phyloP scores from a whole-genome alignment of 2,113 vertebrate genomes.

The Narcine bancroftii region DNA sequence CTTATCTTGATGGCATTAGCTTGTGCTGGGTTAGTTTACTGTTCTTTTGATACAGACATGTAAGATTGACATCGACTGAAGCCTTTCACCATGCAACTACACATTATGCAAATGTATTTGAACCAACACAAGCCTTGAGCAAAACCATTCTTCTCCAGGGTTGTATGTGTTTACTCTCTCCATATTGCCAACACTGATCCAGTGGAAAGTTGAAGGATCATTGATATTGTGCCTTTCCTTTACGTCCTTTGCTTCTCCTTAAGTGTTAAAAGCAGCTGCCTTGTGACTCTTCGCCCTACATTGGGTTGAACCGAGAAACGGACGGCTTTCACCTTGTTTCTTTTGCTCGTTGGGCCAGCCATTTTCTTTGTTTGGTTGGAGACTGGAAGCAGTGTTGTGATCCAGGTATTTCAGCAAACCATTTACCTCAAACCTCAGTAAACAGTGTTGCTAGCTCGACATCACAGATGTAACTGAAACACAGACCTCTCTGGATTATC shows the following conservation, averaged over 20 bases:
- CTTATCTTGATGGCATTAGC: background rate
- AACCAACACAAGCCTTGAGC: background rate
- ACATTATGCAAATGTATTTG: background rate
- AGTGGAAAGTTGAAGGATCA: conserved; percentile 27
- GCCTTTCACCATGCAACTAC: background rate
- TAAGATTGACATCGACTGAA: background rate
- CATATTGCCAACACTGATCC: background rate
- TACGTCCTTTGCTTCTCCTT: conserved; percentile 40
- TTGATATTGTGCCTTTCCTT: conserved; percentile 68
- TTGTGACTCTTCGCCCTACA: conserved; percentile 49
- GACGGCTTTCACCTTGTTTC: conserved; percentile 29
- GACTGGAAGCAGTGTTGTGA: conserved; percentile 61
- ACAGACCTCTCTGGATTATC: conserved; percentile 51
- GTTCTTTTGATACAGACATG: background rate
- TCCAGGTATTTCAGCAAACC: conserved; percentile 75
- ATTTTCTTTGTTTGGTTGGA: conserved; percentile 41
- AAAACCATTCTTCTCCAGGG: background rate
- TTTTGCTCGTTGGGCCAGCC: conserved; percentile 51
- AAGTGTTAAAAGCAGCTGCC: conserved; percentile 56
- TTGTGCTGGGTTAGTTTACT: too few species aligned
- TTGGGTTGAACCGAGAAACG: conserved; percentile 2
- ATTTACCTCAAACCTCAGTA: conserved; percentile 76
- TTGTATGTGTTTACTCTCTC: background rate
- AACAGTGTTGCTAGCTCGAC: conserved; percentile 63
- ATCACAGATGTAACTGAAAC: conserved; percentile 51